Conservation (phyloP, 2,888 invertebrate genomes). For the Drosophila peninsularis region DNA sequence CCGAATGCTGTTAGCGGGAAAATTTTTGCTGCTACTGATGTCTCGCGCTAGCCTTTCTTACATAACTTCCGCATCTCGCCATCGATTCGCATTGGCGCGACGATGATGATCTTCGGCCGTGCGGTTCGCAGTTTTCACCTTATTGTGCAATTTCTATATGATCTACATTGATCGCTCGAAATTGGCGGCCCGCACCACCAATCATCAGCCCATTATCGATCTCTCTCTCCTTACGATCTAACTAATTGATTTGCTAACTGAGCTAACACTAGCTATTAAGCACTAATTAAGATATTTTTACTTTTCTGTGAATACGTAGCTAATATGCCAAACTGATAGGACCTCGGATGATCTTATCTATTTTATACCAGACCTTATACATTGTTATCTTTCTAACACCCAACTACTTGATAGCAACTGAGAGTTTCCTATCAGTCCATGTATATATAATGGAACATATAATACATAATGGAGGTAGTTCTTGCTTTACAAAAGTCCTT, state of each 20-base stretch:
- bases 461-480: not conserved
- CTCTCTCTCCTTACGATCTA: not conserved
- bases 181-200: constrained; percentile 2
- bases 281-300: not conserved
- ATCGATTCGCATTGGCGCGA: constrained; percentile 57
- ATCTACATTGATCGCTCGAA: constrained; percentile 35
- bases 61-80: constrained; percentile 75
- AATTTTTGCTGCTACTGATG: constrained; percentile 24
- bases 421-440: not conserved
- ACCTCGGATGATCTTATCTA: too few relatives aligned
- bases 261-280: too few relatives aligned
- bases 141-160: constrained; percentile 60
- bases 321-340: not conserved
- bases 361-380: not conserved
- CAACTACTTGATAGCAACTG: not conserved
- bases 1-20: constrained; percentile 28
- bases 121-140: constrained; percentile 47
- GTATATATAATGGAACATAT: not conserved
- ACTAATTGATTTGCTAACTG: constrained; percentile 5
- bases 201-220: constrained; percentile 14
- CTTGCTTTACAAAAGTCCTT: not conserved
- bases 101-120: constrained; percentile 57
- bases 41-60: constrained; percentile 50
- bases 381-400: not conserved
- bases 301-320: not conserved